Conservation (phyloP, 2,888 invertebrate species). For the Cerceris rybyensis region DNA sequence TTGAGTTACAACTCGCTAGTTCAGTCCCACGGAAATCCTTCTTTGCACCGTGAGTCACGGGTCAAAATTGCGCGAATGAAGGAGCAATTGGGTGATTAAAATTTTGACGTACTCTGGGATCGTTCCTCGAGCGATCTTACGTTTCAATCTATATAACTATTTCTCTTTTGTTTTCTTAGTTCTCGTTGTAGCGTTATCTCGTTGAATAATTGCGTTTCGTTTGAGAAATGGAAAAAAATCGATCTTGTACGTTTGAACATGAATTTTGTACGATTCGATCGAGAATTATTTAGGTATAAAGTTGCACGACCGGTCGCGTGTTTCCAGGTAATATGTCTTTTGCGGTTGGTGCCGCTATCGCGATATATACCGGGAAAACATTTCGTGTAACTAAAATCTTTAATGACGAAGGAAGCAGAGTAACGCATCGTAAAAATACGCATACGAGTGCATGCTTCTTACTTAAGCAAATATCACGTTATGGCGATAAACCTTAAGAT, state of each 20-base stretch:
- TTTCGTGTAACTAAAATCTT: constrained; percentile 11
- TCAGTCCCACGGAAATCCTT: constrained; percentile 68
- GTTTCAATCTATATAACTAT: background rate
- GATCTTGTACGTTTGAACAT: background rate
- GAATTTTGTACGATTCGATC: constrained; percentile 2
- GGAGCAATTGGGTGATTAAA: constrained; percentile 6
- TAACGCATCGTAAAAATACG: constrained; percentile 1
- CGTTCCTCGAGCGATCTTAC: background rate
- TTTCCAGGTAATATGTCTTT: constrained; percentile 38
- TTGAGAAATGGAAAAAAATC: background rate
- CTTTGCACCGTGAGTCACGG: constrained; percentile 54
- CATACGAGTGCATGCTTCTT: constrained; percentile 1
- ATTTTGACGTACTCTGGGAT: background rate
- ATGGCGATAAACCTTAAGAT: constrained; percentile 7
- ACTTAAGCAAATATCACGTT: constrained; percentile 8
- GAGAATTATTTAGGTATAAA: constrained; percentile 29
- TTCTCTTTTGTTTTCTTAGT: too few species aligned
- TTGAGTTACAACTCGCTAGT: constrained; percentile 66
- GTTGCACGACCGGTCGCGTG: constrained; percentile 44
- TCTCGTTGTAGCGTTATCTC: background rate
- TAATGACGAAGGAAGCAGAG: constrained; percentile 4
- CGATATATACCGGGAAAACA: constrained; percentile 4
- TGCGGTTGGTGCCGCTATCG: constrained; percentile 10
- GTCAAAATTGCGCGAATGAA: constrained; percentile 22
- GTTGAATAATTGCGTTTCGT: background rate